Conservation (phyloP, 2,888 invertebrate species). For the Xestoiulus laeticollis region DNA sequence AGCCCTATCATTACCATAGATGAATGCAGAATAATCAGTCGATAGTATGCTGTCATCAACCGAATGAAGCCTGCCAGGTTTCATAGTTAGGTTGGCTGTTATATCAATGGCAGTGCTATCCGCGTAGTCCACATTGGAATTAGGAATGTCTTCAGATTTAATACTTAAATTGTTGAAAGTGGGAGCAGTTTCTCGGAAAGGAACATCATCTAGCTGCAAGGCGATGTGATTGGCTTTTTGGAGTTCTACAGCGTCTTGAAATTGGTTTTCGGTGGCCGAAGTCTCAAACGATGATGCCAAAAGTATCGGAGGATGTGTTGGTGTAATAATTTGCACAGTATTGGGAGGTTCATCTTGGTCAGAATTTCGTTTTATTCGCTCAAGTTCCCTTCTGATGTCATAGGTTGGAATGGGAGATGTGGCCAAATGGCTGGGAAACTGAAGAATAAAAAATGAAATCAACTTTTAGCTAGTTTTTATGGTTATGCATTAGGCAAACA, state of each 20-base stretch:
- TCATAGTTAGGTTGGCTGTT: not conserved
- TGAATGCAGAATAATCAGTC: not conserved
- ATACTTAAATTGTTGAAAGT: not conserved
- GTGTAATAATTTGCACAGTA: conserved; percentile 44
- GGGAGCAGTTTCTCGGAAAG: not conserved
- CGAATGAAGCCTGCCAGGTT: not conserved
- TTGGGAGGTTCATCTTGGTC: not conserved
- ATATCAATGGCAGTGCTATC: not conserved
- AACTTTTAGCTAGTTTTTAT: no score
- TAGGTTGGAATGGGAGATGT: conserved; percentile 87
- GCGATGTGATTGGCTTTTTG: not conserved
- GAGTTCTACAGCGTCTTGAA: not conserved
- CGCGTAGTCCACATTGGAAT: not conserved
- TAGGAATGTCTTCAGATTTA: conserved; percentile 3
- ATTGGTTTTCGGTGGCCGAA: not conserved
- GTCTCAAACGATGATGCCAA: conserved; percentile 8
- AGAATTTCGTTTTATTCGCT: conserved; percentile 1
- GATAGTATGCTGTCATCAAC: not conserved
- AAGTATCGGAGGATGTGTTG: not conserved
- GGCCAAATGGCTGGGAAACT: conserved; percentile 84
- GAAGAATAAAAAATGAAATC: not conserved
- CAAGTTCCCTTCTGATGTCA: conserved; percentile 56
- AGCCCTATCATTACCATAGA: not conserved
- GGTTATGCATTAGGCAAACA: no score
- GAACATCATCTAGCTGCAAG: not conserved